Percentiles rank a stretch among this genome's conserved stretches.
These are phyloP conservation scores for Drosophila sordidula DNA, from an alignment of 2,888 invertebrate genomes.

Conservation along the genomic window DNA sequence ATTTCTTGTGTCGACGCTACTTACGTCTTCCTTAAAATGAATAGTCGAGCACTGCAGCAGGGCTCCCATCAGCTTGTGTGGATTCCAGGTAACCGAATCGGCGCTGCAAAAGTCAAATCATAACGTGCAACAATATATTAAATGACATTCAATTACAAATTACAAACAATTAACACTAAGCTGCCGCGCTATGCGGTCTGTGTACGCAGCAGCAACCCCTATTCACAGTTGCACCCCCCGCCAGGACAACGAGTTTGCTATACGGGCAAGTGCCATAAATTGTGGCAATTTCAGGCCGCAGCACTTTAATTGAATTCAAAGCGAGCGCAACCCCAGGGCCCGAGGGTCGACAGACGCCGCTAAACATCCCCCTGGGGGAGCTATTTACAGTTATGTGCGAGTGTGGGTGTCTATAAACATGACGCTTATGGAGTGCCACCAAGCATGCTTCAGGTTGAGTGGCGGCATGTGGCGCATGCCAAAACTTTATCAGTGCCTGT, in stretches of 20 bases:
- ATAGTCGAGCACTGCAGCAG: slow-evolving; percentile 98
- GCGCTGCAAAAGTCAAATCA: slow-evolving; percentile 88
- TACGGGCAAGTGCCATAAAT: slow-evolving; percentile 76
- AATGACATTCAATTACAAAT: slow-evolving; percentile 82
- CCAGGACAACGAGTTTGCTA: slow-evolving; percentile 7
- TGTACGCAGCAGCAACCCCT: slow-evolving; percentile 17
- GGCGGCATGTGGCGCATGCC: slow-evolving; percentile 59
- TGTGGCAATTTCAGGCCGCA: slow-evolving; percentile 81
- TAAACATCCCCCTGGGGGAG: slow-evolving; percentile 85
- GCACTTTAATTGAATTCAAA: slow-evolving; percentile 83
- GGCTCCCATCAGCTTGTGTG: slow-evolving; percentile 99
- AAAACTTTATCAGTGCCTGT: slow-evolving; percentile 22
- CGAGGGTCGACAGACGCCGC: slow-evolving; percentile 61
- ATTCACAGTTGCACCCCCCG: slow-evolving; percentile 19
- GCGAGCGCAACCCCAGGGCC: slow-evolving; percentile 53
- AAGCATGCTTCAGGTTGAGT: slow-evolving; percentile 65
- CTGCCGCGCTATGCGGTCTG: slow-evolving; percentile 50
- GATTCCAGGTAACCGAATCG: slow-evolving; percentile 99
- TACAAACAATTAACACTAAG: slow-evolving; percentile 84
- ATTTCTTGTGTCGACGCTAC: slow-evolving; percentile 82
- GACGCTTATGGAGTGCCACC: slow-evolving; percentile 70
- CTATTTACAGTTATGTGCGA: slow-evolving; percentile 82
- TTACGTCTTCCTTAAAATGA: slow-evolving; percentile 98
- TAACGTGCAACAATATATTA: slow-evolving; percentile 58
- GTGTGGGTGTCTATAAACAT: slow-evolving; percentile 72